Evolutionary conservation across 1,140 invertebrate species (phyloP).

Genomic region (Drosophila serrata): DNA sequence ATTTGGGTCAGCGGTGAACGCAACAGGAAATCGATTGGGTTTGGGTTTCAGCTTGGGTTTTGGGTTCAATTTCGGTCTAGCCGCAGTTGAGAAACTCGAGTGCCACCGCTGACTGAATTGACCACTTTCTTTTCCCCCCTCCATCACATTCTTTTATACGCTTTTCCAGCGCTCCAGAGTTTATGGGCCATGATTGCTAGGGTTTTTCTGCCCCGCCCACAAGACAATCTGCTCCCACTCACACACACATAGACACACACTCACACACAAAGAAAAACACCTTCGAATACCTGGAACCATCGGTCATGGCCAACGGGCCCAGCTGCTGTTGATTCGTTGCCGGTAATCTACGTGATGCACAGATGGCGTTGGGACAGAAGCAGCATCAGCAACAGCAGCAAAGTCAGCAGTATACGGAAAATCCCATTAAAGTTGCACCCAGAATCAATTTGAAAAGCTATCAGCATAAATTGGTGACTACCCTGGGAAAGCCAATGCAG

Average conservation of each 20-base stretch:
- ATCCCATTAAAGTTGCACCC: slow-evolving; percentile 57
- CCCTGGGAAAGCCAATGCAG: not conserved
- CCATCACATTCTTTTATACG: not conserved
- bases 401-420: slow-evolving; percentile 33
- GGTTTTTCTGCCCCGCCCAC: slow-evolving; percentile 22
- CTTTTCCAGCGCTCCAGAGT: slow-evolving; percentile 6
- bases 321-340: slow-evolving; percentile 35
- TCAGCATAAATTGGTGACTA: slow-evolving; percentile 29
- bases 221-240: slow-evolving; percentile 29
- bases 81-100: slow-evolving; percentile 17
- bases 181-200: slow-evolving; percentile 20
- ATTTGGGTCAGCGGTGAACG: slow-evolving; percentile 54
- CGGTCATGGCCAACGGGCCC: slow-evolving; percentile 39
- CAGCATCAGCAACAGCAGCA: not conserved
- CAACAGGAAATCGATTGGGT: slow-evolving; percentile 52
- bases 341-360: slow-evolving; percentile 29
- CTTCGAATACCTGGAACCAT: slow-evolving; percentile 20
- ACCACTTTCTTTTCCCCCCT: slow-evolving; percentile 41
- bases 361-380: slow-evolving; percentile 23
- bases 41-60: slow-evolving; percentile 33
- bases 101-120: slow-evolving; percentile 19
- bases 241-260: not conserved
- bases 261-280: not conserved
- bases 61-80: slow-evolving; percentile 30
- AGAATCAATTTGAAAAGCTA: slow-evolving; percentile 60